Conservation (phyloP, 2,113 vertebrate genomes). For the Trematomus loennbergii region DNA sequence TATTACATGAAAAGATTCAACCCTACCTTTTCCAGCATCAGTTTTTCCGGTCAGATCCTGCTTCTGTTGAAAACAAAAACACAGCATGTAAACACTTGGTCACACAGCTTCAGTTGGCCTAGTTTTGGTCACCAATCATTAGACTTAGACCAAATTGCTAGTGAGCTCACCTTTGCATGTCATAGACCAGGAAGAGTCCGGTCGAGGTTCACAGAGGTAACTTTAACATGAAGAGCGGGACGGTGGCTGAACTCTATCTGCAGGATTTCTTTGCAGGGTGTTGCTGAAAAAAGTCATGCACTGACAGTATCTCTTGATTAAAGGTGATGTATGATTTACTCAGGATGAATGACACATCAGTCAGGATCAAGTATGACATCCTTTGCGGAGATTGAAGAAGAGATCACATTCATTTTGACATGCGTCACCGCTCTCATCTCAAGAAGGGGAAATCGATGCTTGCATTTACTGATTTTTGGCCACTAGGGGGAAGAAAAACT, state of each 20-base stretch:
- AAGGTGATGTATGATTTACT: not conserved
- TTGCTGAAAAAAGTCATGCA: not conserved
- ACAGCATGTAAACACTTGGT: not conserved
- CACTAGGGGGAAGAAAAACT: constrained; percentile 24
- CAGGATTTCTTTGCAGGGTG: not conserved
- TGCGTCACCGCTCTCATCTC: not conserved
- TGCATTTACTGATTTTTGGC: not conserved
- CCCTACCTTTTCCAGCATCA: not conserved
- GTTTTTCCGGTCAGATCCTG: not conserved
- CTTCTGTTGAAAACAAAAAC: not conserved
- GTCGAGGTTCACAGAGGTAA: too few species aligned
- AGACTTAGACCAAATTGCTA: not conserved
- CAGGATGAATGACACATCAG: not conserved
- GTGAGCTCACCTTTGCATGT: not conserved
- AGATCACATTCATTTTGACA: not conserved
- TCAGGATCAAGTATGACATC: not conserved
- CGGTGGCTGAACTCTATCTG: not conserved
- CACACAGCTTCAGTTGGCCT: not conserved
- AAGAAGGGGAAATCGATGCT: not conserved
- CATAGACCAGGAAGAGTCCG: too few species aligned
- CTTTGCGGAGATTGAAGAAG: not conserved
- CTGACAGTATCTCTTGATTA: too few species aligned
- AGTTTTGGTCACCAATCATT: not conserved
- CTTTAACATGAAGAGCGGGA: not conserved
- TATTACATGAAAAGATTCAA: not conserved